Percentiles rank a stretch among this genome's conserved stretches.
phyloP scores from a whole-genome alignment of 2,797 vertebrate genomes.

The Sebastes nivosus region DNA sequence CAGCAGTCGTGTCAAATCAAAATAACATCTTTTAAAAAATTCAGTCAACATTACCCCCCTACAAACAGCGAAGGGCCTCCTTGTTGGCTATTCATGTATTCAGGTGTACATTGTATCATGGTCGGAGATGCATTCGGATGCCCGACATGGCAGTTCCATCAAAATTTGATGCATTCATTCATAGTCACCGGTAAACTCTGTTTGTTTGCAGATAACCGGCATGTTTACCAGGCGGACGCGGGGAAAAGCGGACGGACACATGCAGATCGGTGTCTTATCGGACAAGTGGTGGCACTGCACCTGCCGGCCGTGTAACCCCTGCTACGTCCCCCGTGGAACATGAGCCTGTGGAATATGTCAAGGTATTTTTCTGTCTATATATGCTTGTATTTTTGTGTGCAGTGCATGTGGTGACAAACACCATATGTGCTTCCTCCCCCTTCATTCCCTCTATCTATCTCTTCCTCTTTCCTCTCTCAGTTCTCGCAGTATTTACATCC shows the following conservation, averaged over 20 bases:
- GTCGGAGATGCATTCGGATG: conserved; percentile 58
- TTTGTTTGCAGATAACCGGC: conserved; percentile 82
- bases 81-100: conserved; percentile 85
- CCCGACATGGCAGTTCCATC: conserved; percentile 73
- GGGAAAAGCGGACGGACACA: conserved; percentile 44
- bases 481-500: conserved; percentile 69
- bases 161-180: conserved; percentile 84
- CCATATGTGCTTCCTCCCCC: conserved; percentile 32
- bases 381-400: conserved; percentile 29
- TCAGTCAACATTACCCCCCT: conserved; percentile 78
- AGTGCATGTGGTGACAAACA: conserved; percentile 35
- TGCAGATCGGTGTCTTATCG: conserved; percentile 74
- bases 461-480: not conserved
- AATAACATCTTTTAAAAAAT: conserved; percentile 82
- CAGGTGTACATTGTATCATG: conserved; percentile 82
- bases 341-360: not conserved
- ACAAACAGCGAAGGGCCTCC: conserved; percentile 72
- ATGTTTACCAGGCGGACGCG: conserved; percentile 66
- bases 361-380: conserved; percentile 26
- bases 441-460: not conserved
- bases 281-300: conserved; percentile 40
- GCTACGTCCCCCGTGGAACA: conserved; percentile 34
- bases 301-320: conserved; percentile 59
- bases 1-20: conserved; percentile 76
- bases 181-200: conserved; percentile 70